phyloP scores from a whole-genome alignment of 2,113 vertebrate species.

The Elephas maximus region DNA sequence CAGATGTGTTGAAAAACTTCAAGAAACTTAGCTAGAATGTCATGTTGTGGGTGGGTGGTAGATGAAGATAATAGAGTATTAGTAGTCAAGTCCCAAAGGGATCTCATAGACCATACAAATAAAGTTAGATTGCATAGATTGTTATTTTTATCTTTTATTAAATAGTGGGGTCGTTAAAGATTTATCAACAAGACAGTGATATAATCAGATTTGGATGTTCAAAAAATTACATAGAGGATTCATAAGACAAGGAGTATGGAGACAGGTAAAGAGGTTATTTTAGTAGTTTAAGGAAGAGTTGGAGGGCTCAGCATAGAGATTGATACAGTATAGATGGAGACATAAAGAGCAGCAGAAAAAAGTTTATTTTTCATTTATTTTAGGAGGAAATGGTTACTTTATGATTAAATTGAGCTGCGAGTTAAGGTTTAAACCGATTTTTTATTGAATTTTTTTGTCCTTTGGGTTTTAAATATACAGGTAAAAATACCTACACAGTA shows the following conservation, averaged over 20 bases:
- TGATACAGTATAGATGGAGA: background rate
- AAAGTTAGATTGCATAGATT: background rate
- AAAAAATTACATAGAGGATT: background rate
- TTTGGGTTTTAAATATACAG: background rate
- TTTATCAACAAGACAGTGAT: background rate
- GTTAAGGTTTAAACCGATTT: background rate
- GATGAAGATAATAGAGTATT: background rate
- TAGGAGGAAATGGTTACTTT: background rate
- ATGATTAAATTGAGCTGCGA: background rate
- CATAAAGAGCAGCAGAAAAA: background rate
- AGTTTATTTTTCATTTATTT: background rate
- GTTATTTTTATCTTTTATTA: background rate
- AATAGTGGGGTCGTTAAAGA: background rate
- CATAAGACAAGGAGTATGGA: background rate
- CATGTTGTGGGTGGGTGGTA: rapidly evolving
- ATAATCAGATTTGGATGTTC: background rate
- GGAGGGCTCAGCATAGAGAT: background rate
- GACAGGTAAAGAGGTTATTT: background rate
- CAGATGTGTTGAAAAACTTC: background rate
- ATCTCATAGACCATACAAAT: background rate
- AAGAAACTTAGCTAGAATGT: background rate
- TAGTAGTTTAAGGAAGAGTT: background rate
- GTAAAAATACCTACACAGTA: background rate
- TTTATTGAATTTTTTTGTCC: background rate
- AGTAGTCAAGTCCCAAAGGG: background rate